Evolutionary conservation across 1,140 invertebrate species (phyloP), one percentile per base, ranked within the genome.

Genomic region (Chrysopa pallens): DNA sequence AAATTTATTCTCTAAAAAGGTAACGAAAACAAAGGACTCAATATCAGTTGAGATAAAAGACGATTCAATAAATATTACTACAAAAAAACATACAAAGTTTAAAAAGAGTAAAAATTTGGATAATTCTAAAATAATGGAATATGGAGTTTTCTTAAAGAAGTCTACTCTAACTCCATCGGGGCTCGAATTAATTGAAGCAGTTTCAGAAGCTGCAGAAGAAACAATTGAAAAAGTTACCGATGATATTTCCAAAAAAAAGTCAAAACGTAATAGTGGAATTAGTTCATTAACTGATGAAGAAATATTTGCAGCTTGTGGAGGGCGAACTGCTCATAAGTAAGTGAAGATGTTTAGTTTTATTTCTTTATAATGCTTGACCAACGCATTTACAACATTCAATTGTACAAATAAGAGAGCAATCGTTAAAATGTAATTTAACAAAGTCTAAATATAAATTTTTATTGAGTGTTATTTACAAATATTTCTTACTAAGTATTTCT

Each of bases 261-360:
- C 51, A 11, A 60, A 50, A 29, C 58, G 62, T 41, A 49, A 57
- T 37, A 52, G 48, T 29, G 12, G 39, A 29, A 54, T 59, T 8
- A 46, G 52, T 33, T 57, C 59, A 43, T 55, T 82, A 46, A 75
- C 74, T 8, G 84, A 87, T 61, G 83, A 87, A 49, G 74, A 86
- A 48, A 58, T 88, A 15, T 82, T 86, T 59, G 72, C 72, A 39
- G 72, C 75, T 6, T 87, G 84, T 60, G 75, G 70, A 38, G 80
- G 80, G 6, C 63, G 82, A 52, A 89, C 84, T 29, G 80, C 76
- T 4, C 84, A 89, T 59, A 88, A 88, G 74, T 76, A 67, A 58
- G 63, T 56, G 40, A 35, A 31, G 14, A n/a, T 45, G 33, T 7
- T 38, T 23, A 23, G 17, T 23, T 23, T 23, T 23, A 23, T 23